These are phyloP conservation scores for Rynchops niger DNA, from an alignment of 2,113 vertebrate species.

Conservation along the genomic window DNA sequence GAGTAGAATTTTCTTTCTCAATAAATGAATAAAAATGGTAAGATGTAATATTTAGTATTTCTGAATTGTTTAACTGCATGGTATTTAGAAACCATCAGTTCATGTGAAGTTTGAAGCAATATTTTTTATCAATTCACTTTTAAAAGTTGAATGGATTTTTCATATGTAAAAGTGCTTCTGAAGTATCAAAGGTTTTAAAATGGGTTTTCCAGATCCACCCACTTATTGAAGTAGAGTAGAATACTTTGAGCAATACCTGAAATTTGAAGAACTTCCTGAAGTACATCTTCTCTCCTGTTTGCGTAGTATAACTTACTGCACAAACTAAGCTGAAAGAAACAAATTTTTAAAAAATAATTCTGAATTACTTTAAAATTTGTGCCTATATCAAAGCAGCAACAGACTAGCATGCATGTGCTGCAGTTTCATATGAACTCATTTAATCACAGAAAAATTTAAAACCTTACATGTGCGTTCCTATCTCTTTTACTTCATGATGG, in stretches of 20 bases:
- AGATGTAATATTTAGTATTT: background rate
- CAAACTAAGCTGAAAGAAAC: slow-evolving; percentile 89
- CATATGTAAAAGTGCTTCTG: background rate
- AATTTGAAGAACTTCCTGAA: slow-evolving; percentile 99
- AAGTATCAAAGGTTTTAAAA: background rate
- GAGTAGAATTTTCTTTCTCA: background rate
- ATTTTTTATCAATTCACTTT: background rate
- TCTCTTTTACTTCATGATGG: slow-evolving; percentile 98
- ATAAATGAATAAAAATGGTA: background rate
- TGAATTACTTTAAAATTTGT: background rate
- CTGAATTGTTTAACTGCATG: background rate
- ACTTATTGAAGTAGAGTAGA: background rate
- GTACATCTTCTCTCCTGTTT: slow-evolving; percentile 96
- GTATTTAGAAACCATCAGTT: background rate
- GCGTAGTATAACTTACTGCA: slow-evolving; percentile 96
- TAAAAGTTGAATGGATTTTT: background rate
- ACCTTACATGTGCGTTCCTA: slow-evolving; percentile 95
- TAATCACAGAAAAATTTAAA: background rate
- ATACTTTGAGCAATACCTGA: slow-evolving; percentile 81
- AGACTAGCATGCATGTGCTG: background rate
- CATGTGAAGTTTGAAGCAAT: background rate
- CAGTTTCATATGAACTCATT: background rate
- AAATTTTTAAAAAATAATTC: background rate
- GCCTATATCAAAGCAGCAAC: background rate
- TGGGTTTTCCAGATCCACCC: background rate